Conservation (phyloP, 2,797 vertebrate species). For the Coluber constrictor region DNA sequence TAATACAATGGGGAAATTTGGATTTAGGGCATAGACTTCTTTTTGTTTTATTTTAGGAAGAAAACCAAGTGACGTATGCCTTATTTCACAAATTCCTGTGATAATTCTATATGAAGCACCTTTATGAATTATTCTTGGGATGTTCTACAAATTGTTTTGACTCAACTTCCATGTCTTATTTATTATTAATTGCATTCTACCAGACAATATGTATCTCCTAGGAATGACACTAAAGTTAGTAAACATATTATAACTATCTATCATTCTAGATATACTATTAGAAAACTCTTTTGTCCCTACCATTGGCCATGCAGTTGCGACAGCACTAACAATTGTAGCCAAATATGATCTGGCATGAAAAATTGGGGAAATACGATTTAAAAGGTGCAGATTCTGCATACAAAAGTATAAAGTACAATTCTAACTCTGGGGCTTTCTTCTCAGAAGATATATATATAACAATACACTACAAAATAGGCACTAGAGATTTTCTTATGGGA, state of each 20-base stretch:
- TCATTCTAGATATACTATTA: background rate
- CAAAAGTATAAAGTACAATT: background rate
- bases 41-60: slow-evolving; percentile 4
- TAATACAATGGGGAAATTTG: background rate
- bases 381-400: background rate
- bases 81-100: background rate
- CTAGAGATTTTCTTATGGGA: background rate
- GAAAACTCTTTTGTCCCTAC: background rate
- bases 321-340: background rate
- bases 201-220: background rate
- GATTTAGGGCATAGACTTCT: background rate
- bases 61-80: background rate
- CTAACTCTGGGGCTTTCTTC: background rate
- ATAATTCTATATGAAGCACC: background rate
- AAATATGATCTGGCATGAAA: background rate
- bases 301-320: background rate
- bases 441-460: background rate
- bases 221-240: background rate
- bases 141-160: background rate
- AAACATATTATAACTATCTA: background rate
- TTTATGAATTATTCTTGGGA: background rate
- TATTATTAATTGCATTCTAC: background rate
- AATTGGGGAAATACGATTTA: background rate
- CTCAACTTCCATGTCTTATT: background rate
- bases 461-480: background rate